A percentile compares a stretch with the other conserved stretches of the same genome.
These are phyloP conservation scores for Eospalax fontanierii DNA, from an alignment of 2,797 vertebrate genomes.

Conservation along the genomic window DNA sequence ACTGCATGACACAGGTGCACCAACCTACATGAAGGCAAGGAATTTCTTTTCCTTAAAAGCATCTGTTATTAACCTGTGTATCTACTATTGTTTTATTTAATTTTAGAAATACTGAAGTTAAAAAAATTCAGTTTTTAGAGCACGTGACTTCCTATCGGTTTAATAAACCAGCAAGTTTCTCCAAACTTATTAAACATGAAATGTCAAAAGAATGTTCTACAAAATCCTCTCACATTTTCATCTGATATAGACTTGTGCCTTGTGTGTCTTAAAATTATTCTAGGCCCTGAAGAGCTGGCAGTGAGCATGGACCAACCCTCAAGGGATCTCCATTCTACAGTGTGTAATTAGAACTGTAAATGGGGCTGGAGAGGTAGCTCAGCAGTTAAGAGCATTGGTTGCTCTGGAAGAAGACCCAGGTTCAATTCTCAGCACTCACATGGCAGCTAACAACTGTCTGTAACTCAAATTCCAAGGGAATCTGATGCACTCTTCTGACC, in stretches of 20 bases:
- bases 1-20: too few species aligned
- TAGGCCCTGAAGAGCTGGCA: not conserved
- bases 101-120: conserved; percentile 38
- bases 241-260: not conserved
- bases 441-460: too few species aligned
- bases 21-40: not conserved
- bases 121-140: conserved; percentile 24
- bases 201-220: conserved; percentile 7
- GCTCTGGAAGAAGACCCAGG: too few species aligned
- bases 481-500: too few species aligned
- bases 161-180: not conserved
- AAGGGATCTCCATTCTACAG: not conserved
- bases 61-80: not conserved
- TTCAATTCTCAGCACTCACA: too few species aligned
- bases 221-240: conserved; percentile 53
- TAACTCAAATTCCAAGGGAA: too few species aligned
- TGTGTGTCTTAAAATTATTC: not conserved
- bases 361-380: too few species aligned
- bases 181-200: conserved; percentile 56
- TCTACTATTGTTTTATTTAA: not conserved
- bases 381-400: too few species aligned
- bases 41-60: conserved; percentile 29
- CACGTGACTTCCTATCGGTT: not conserved
- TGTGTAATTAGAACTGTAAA: not conserved
- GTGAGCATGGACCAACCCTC: not conserved